Evolutionary conservation across 1,140 invertebrate genomes (phyloP).

Genomic region (Ephestia elutella): DNA sequence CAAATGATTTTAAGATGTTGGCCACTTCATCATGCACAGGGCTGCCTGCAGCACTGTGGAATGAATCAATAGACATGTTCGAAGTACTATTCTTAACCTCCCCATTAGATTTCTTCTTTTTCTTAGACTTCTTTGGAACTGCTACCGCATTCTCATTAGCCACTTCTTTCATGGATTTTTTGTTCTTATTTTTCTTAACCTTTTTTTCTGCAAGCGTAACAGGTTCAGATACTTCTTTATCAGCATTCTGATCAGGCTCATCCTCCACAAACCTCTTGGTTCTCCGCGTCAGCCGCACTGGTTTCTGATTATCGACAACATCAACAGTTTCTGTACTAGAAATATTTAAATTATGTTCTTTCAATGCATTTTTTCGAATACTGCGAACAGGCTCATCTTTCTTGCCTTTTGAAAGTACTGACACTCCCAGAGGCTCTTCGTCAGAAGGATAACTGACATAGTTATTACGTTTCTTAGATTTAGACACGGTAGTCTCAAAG

Average conservation of each 20-base stretch:
- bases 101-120: conserved; percentile 24
- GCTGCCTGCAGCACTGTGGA: conserved; percentile 58
- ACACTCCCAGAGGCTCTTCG: conserved; percentile 21
- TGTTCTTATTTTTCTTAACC: conserved; percentile 27
- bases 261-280: conserved; percentile 26
- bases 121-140: conserved; percentile 31
- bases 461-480: conserved; percentile 38
- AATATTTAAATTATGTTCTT: conserved; percentile 36
- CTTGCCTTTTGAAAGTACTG: conserved; percentile 3
- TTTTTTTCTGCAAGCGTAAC: conserved; percentile 17
- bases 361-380: conserved; percentile 39
- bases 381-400: conserved; percentile 16
- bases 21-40: conserved; percentile 10
- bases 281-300: conserved; percentile 22
- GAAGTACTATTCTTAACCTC: conserved; percentile 11
- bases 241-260: conserved; percentile 1
- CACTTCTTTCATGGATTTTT: conserved; percentile 10
- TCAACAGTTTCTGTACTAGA: conserved; percentile 14
- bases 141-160: conserved; percentile 7
- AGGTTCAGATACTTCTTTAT: conserved; percentile 3
- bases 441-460: conserved; percentile 52
- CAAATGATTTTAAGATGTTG: conserved; percentile 16
- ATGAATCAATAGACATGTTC: conserved; percentile 50
- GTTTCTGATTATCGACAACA: conserved; percentile 22
- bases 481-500: conserved; percentile 12